Evolutionary conservation across 2,113 vertebrate genomes (phyloP).

Genomic region (Terrapene triunguis): DNA sequence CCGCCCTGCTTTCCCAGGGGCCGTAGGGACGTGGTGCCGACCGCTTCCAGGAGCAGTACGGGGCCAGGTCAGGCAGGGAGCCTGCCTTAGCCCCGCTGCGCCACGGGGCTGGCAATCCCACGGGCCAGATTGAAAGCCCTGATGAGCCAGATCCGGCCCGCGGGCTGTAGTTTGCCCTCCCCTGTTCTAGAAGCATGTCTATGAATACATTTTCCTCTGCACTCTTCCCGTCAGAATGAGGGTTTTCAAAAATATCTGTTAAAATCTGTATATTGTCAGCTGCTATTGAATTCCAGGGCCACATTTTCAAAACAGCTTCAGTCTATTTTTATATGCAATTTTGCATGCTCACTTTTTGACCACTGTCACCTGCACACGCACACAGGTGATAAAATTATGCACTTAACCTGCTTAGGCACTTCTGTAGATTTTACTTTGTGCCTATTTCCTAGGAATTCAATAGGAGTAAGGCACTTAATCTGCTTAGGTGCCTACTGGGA

Average conservation of each 20-base stretch:
- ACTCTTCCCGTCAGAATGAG: neutral
- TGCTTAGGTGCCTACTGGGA: neutral
- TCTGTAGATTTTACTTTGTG: neutral
- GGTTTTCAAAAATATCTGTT: neutral
- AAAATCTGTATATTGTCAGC: neutral
- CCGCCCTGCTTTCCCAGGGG: no score
- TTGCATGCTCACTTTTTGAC: neutral
- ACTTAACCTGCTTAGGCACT: neutral
- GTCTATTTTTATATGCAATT: neutral
- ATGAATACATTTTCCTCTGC: neutral
- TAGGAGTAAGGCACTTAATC: neutral
- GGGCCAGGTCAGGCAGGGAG: no score
- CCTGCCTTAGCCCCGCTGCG: no score
- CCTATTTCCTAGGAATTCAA: neutral
- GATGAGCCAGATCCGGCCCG: no score
- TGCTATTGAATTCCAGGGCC: neutral
- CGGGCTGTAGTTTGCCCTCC: no score
- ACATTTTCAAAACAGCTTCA: neutral
- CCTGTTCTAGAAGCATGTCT: neutral
- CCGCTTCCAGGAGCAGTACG: no score
- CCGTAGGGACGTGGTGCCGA: no score
- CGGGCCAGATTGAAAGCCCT: no score
- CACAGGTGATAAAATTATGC: neutral
- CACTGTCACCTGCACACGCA: accelerated
- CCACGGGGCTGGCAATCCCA: no score